phyloP scores from a whole-genome alignment of 2,797 vertebrate species.

The Astyanax mexicanus region DNA sequence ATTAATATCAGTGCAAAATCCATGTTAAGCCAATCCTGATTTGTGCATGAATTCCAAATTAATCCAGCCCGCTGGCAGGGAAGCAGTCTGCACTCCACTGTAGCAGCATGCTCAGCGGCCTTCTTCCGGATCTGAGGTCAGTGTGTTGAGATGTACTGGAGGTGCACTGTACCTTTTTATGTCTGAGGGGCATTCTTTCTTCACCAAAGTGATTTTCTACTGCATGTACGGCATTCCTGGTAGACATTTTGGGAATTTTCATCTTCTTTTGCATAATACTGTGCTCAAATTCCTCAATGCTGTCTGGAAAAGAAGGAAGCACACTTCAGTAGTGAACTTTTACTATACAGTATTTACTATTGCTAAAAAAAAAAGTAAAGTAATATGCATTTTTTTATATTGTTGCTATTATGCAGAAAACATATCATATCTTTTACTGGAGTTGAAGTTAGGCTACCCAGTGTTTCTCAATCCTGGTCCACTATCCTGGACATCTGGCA shows the following conservation, averaged over 20 bases:
- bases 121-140: neutral
- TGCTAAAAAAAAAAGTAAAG: no score
- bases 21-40: conserved; percentile 29
- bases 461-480: no score
- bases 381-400: no score
- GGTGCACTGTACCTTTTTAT: conserved; percentile 90
- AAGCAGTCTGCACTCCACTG: neutral
- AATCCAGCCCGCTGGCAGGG: conserved; percentile 29
- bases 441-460: no score
- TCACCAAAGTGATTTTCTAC: conserved; percentile 94
- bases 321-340: conserved; percentile 63
- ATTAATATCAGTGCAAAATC: conserved; percentile 30
- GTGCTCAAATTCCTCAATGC: conserved; percentile 98
- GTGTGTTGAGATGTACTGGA: neutral
- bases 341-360: no score
- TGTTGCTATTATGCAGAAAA: no score
- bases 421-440: no score
- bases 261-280: conserved; percentile 99
- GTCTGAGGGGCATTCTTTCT: conserved; percentile 93
- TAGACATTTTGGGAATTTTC: conserved; percentile 99
- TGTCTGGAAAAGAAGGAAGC: conserved; percentile 82
- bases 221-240: conserved; percentile 90
- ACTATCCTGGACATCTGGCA: no score
- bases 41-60: conserved; percentile 38
- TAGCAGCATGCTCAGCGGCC: neutral